Percentiles rank a stretch among this genome's conserved stretches.
phyloP scores from a whole-genome alignment of 2,888 invertebrate species.

The Allophyes oxyacanthae region DNA sequence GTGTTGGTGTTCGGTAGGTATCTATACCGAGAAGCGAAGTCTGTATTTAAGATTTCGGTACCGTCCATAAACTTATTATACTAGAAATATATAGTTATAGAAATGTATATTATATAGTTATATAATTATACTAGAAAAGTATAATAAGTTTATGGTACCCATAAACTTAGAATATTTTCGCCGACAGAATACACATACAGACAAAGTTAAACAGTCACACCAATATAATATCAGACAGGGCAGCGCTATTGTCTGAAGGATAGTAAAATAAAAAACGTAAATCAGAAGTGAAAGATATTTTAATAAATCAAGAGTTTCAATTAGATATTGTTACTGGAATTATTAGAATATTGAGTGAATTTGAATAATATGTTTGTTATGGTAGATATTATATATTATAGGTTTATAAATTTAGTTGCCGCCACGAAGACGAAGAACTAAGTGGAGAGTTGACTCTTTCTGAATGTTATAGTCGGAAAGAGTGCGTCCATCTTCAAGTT shows the following conservation, averaged over 20 bases:
- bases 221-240: no score
- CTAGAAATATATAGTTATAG: no score
- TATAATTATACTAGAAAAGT: no score
- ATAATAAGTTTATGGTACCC: no score
- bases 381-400: constrained; percentile 26
- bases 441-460: constrained; percentile 68
- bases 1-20: no score
- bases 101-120: no score
- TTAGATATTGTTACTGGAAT: constrained; percentile 69
- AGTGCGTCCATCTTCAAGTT: constrained; percentile 69
- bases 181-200: no score
- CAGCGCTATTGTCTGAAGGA: background rate
- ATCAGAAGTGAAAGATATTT: constrained; percentile 43
- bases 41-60: no score
- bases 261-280: constrained; percentile 11
- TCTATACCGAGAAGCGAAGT: no score
- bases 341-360: constrained; percentile 58
- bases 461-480: constrained; percentile 71
- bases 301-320: constrained; percentile 57
- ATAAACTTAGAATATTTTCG: no score
- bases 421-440: constrained; percentile 65
- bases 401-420: constrained; percentile 49
- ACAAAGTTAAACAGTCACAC: no score
- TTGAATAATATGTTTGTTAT: constrained; percentile 32
- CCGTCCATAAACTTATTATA: no score